Evolutionary conservation across 2,797 vertebrate genomes (phyloP).

Genomic region (Sardinella longiceps): DNA sequence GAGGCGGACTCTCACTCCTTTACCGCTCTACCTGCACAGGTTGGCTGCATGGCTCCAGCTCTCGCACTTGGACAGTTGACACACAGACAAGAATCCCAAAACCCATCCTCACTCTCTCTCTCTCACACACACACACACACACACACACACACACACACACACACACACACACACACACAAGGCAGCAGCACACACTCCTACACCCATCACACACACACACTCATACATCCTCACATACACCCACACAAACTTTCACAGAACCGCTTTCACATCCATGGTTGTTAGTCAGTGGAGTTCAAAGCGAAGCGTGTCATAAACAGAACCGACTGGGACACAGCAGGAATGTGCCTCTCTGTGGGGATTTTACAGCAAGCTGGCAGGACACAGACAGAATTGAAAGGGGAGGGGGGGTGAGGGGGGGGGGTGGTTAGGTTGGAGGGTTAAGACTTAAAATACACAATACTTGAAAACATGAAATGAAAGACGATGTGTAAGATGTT

Average conservation of each 20-base stretch:
- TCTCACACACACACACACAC: conserved; percentile 24
- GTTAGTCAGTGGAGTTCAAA: conserved; percentile 63
- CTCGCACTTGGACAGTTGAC: neutral
- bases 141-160: conserved; percentile 20
- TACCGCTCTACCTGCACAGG: conserved; percentile 61
- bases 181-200: neutral
- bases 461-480: too few relatives aligned
- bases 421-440: neutral
- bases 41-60: conserved; percentile 41
- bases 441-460: too few relatives aligned
- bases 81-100: conserved; percentile 26
- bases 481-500: neutral
- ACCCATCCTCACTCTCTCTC: neutral
- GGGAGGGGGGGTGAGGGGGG: neutral
- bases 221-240: conserved; percentile 43
- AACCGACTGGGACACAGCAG: conserved; percentile 64
- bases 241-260: conserved; percentile 2
- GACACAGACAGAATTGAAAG: neutral
- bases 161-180: conserved; percentile 22
- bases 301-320: conserved; percentile 69
- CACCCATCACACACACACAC: conserved; percentile 39
- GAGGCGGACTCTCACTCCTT: conserved; percentile 24
- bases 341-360: conserved; percentile 74
- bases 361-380: conserved; percentile 59
- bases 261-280: conserved; percentile 42